Evolutionary conservation across 1,140 invertebrate species (phyloP), one percentile per base, ranked within the genome.

Genomic region (Batillaria attramentaria): DNA sequence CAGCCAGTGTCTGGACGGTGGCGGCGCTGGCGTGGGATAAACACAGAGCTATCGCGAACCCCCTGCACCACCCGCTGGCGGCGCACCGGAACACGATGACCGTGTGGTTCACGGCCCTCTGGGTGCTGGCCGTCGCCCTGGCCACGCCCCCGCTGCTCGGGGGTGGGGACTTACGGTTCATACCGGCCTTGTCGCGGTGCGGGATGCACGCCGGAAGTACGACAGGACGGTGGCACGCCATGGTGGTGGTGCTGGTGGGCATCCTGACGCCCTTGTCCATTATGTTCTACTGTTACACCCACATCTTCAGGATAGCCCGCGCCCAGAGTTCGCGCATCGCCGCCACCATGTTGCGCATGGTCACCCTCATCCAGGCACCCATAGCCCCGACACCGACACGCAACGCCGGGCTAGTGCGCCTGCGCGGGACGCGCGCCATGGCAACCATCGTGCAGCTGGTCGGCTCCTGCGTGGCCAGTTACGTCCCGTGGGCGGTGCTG

Each of bases 21-120:
- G 83, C 87, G 1, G 88, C 87, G 6, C 80, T 89, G 39, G 88
- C 87, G 72, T 89, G 87, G 88, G 88, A 89, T 75, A 89, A 89
- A 74, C 88, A 89, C 79, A 86, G 87, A 62, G 88, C 88, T 13
- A 89, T 89, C 62, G 86, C 87, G 0, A 84, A 84, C 13, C 88
- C 88, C 8, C 79, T 89, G 20, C 87, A 87, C 78, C 88, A 89
- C 78, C 85, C 87, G n/a, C 81, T 87, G 33, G 85, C 85, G 20
- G 87, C 88, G 41, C 86, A 85, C 1, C 57, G 82, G 41, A 42
- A 80, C 31, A 87, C 85, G 79, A 88, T 89, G 86, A 76, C 82
- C 16, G 80, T 69, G n/a, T 84, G 85, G 76, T 86, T 89, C 77
- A 42, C 77, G 18, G 68, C 81, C 2, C 85, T 88, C 41, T 89